phyloP scores from a whole-genome alignment of 2,888 invertebrate genomes.

The Chymomyza amoena region DNA sequence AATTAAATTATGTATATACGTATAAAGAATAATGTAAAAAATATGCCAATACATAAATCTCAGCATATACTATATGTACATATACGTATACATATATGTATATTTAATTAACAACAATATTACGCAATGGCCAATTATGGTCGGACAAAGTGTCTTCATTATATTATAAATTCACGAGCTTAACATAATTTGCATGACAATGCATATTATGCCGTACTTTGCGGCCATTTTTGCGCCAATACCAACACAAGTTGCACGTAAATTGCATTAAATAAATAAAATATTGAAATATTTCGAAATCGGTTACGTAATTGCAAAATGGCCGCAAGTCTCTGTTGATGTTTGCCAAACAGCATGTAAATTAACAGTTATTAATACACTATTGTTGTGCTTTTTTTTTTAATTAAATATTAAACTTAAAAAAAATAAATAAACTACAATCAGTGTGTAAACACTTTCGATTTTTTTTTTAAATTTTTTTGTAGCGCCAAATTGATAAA shows the following conservation, averaged over 20 bases:
- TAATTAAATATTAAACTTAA: conserved; percentile 18
- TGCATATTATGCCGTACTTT: conserved; percentile 51
- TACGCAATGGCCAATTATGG: conserved; percentile 63
- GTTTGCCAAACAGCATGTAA: conserved; percentile 53
- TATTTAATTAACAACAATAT: conserved; percentile 71
- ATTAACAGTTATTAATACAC: conserved; percentile 55
- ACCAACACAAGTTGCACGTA: conserved; percentile 26
- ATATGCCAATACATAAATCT: conserved; percentile 37
- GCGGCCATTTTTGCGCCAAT: conserved; percentile 42
- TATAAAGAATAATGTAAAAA: conserved; percentile 30
- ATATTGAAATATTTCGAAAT: neutral
- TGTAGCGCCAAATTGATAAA: conserved; percentile 65
- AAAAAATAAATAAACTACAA: conserved; percentile 18
- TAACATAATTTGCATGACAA: conserved; percentile 73
- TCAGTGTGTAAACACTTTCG: neutral
- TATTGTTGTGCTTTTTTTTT: conserved; percentile 6
- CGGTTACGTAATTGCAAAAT: conserved; percentile 52
- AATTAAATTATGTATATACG: conserved; percentile 34
- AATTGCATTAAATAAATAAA: conserved; percentile 16
- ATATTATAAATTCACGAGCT: conserved; percentile 68
- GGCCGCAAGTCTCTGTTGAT: conserved; percentile 61
- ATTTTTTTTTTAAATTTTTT: conserved; percentile 25
- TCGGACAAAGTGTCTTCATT: conserved; percentile 71
- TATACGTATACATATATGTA: conserved; percentile 37
- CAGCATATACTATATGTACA: no score